These are phyloP conservation scores for Pan troglodytes DNA, from an alignment of 2,113 vertebrate species.

Conservation along the genomic window NHGRI_mPanTro3-v2.1_pri NC_072408.2:65521501-65522000, in stretches of 20 bases:
- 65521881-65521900: neutral
- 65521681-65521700: neutral
- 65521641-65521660: neutral
- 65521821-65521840: rapidly evolving
- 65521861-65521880: neutral
- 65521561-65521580: neutral
- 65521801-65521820: neutral
- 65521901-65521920: neutral
- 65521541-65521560: too few relatives aligned
- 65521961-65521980: neutral
- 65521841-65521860: neutral
- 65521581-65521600: neutral
- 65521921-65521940: neutral
- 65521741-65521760: neutral
- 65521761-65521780: neutral
- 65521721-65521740: neutral
- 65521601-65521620: neutral
- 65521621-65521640: neutral
- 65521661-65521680: neutral
- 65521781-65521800: neutral
- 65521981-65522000: neutral
- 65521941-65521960: neutral
- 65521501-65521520: neutral
- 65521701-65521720: neutral
- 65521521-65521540: too few relatives aligned